A percentile compares a stretch with the other conserved stretches of the same genome.
These are phyloP conservation scores for Ailuropoda melanoleuca DNA, from an alignment of 2,113 vertebrate genomes.

Conservation along the genomic window DNA sequence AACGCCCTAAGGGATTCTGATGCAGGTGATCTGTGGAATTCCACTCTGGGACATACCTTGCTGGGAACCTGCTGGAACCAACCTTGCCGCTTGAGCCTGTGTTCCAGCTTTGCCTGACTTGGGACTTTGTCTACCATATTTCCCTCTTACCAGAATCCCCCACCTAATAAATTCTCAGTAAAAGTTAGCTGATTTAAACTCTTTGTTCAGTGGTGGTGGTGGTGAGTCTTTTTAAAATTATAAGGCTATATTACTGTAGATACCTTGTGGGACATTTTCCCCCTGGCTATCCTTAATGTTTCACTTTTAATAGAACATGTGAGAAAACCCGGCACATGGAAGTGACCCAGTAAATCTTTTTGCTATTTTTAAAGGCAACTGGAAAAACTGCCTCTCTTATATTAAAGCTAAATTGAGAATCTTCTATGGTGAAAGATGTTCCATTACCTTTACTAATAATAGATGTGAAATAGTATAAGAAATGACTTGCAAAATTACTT, in stretches of 20 bases:
- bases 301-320: conserved; percentile 55
- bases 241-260: not conserved
- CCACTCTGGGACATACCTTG: not conserved
- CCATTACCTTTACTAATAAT: conserved; percentile 54
- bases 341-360: conserved; percentile 58
- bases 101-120: not conserved
- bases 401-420: conserved; percentile 58
- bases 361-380: conserved; percentile 61
- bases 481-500: conserved; percentile 54
- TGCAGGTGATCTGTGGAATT: not conserved
- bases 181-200: not conserved
- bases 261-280: not conserved
- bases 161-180: not conserved
- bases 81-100: not conserved
- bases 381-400: conserved; percentile 50
- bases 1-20: not conserved
- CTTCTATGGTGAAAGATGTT: conserved; percentile 16
- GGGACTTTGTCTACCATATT: not conserved
- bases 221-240: not conserved
- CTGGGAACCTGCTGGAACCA: not conserved
- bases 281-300: not conserved
- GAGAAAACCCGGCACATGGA: conserved; percentile 34
- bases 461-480: conserved; percentile 55
- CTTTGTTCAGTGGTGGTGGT: not conserved
- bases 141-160: not conserved